Base-by-base conservation (phyloP, 2,113 vertebrate species). In the Microtus oregoni region DNA sequence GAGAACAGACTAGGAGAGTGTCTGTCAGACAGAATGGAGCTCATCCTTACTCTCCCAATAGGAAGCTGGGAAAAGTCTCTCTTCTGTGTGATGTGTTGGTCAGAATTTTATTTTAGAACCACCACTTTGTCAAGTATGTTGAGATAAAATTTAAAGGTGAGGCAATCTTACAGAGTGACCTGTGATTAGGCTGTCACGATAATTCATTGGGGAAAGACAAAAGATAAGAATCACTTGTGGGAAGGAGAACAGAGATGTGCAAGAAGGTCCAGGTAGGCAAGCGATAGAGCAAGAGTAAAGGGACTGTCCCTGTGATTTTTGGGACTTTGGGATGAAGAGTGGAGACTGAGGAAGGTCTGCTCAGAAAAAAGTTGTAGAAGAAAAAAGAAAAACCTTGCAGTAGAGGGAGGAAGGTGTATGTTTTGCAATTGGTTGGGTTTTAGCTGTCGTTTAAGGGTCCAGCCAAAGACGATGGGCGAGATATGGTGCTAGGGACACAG, bases 41-140 rank as follows among this genome's bases (percentile, higher is more conserved):
- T 26, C 73, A 28, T 6, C 41, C 87, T 92, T 58, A 11, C 24
- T 3, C 38, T n/a, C 5, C 58, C 9, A 58, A 44, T 3, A 73
- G n/a, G 38, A 76, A 70, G 24, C 44, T 47, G 13, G 44, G 28
- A 47, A 52, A 90, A 95, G n/a, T 12, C 0, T 89, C n/a, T 89
- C 3, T 6, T 0, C 11, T 73, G 55, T 41, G 22, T 35, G 32
- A 44, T 24, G 58, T 35, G 30, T 19, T 28, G 65, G 65, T 76
- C 44, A 52, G 61, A 47, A 38, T 93, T 76, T 75, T 96, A 70
- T 38, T 88, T 91, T 72, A n/a, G n/a, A 72, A 67, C 58, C 13
- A 50, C 72, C 63, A 14, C n/a, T 32, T 12, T 12, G 24, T 79
- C 44, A 55, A 19, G 15, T 41, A 24, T 11, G 2, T n/a, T 38